Evolutionary conservation across 2,113 vertebrate species (phyloP).

Genomic region (Ciconia maguari): DNA sequence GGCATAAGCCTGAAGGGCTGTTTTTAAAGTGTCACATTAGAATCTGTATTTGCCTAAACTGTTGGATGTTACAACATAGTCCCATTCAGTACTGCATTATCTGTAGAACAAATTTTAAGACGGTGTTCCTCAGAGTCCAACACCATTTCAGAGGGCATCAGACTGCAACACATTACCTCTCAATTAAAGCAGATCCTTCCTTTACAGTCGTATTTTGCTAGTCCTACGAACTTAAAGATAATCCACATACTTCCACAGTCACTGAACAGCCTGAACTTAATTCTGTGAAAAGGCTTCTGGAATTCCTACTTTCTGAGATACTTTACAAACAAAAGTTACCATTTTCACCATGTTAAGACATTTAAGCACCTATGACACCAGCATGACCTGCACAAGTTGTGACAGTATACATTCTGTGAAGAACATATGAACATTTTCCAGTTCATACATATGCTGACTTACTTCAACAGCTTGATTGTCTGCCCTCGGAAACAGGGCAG

Average conservation of each 20-base stretch:
- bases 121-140: not conserved
- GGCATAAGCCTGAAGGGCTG: not conserved
- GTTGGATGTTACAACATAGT: not conserved
- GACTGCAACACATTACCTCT: not conserved
- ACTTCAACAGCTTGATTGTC: conserved; percentile 97
- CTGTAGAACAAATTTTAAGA: not conserved
- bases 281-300: not conserved
- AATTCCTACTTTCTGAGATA: not conserved
- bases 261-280: not conserved
- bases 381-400: not conserved
- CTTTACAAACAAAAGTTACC: not conserved
- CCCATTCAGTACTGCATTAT: not conserved
- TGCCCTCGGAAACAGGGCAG: conserved; percentile 96
- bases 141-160: not conserved
- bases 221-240: not conserved
- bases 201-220: not conserved
- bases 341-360: not conserved
- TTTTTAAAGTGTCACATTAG: not conserved
- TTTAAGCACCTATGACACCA: too few species aligned
- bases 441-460: conserved; percentile 61
- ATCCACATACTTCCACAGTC: not conserved
- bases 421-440: not conserved
- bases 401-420: not conserved
- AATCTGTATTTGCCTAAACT: not conserved
- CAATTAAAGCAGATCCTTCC: not conserved